These are phyloP conservation scores for Macaria notata DNA, from an alignment of 2,888 invertebrate species.

Conservation along the genomic window DNA sequence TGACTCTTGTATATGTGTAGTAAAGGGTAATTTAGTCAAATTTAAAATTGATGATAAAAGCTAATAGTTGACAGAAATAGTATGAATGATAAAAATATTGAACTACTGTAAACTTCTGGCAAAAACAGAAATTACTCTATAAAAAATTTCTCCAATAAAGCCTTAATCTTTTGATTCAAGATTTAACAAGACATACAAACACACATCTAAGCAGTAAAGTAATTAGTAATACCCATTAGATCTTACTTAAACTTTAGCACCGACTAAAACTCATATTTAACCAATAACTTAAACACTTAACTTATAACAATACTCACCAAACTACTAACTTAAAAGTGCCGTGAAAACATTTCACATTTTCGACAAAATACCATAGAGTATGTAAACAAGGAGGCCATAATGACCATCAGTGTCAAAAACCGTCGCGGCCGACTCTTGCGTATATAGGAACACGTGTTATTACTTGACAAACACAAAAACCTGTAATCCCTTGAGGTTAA, in stretches of 20 bases:
- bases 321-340: slow-evolving; percentile 11
- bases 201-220: too few species aligned
- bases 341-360: slow-evolving; percentile 28
- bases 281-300: slow-evolving; percentile 3
- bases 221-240: too few species aligned
- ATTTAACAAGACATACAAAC: too few species aligned
- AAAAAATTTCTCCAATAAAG: not conserved
- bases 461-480: slow-evolving; percentile 73
- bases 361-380: slow-evolving; percentile 23
- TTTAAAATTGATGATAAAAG: too few species aligned
- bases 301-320: not conserved
- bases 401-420: slow-evolving; percentile 32
- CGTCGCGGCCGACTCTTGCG: slow-evolving; percentile 33
- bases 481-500: slow-evolving; percentile 78
- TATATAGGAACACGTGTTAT: slow-evolving; percentile 63
- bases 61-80: too few species aligned
- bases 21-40: too few species aligned
- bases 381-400: slow-evolving; percentile 17
- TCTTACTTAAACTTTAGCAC: too few species aligned
- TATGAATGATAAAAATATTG: too few species aligned
- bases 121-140: too few species aligned
- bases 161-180: too few species aligned
- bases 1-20: not conserved
- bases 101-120: too few species aligned
- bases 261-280: not conserved